phyloP scores from a whole-genome alignment of 2,888 invertebrate species.

The Thymelicus sylvestris region DNA sequence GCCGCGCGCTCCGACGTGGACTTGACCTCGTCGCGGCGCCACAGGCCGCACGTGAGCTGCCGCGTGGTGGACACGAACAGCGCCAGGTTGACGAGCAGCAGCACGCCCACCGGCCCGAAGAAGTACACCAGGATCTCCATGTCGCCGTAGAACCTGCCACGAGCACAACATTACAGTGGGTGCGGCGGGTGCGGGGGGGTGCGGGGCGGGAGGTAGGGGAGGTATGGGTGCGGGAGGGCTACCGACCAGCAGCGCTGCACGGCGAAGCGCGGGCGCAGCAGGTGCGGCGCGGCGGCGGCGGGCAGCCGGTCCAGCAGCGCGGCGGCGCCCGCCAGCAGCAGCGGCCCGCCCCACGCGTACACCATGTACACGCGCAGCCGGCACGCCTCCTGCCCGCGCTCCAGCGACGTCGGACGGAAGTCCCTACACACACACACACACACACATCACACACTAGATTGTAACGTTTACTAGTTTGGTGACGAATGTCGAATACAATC shows the following conservation, averaged over 20 bases:
- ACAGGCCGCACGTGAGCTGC: slow-evolving; percentile 93
- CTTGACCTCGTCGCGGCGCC: slow-evolving; percentile 95
- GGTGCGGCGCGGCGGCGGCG: slow-evolving; percentile 79
- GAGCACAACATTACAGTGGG: too few species aligned
- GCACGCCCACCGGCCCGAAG: slow-evolving; percentile 92
- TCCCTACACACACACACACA: slow-evolving; percentile 82
- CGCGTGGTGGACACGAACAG: slow-evolving; percentile 93
- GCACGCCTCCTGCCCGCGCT: slow-evolving; percentile 93
- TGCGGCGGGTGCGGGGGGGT: too few species aligned
- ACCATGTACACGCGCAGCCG: slow-evolving; percentile 91
- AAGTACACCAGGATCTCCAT: slow-evolving; percentile 93
- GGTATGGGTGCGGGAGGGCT: not conserved
- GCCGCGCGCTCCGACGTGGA: slow-evolving; percentile 90
- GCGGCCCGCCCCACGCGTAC: slow-evolving; percentile 94
- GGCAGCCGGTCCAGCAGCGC: slow-evolving; percentile 89
- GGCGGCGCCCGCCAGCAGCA: slow-evolving; percentile 90
- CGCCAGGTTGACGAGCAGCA: slow-evolving; percentile 90
- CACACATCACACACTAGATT: not conserved
- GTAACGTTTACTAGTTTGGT: too few species aligned
- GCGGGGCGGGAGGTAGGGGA: too few species aligned
- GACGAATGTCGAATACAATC: too few species aligned
- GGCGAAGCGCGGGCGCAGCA: slow-evolving; percentile 92
- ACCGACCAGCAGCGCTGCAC: slow-evolving; percentile 89
- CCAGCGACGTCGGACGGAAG: slow-evolving; percentile 92
- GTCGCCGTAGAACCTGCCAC: slow-evolving; percentile 87